These are phyloP conservation scores for Selenia dentaria DNA, from an alignment of 2,888 invertebrate genomes.

Conservation along the genomic window DNA sequence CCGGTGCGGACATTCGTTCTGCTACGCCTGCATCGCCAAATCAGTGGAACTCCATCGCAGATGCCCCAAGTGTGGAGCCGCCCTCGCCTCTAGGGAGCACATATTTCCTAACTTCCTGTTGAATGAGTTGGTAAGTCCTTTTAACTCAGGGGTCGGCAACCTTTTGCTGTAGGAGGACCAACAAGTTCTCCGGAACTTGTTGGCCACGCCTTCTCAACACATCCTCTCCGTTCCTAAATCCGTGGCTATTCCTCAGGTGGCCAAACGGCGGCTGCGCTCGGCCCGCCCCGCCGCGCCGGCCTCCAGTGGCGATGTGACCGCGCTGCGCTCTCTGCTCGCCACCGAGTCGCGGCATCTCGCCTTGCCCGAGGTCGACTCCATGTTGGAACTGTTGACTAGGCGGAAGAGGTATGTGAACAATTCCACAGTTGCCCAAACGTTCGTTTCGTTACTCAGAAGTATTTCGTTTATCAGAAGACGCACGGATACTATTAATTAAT, in stretches of 20 bases:
- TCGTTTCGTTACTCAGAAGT: too few species aligned
- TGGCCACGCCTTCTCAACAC: too few species aligned
- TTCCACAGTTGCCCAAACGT: too few species aligned
- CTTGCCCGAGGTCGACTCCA: conserved; percentile 91
- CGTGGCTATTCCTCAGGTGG: conserved; percentile 60
- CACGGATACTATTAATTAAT: too few species aligned
- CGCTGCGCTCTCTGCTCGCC: conserved; percentile 86
- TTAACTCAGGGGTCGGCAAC: too few species aligned
- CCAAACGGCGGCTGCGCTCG: conserved; percentile 86
- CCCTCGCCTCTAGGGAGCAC: conserved; percentile 87
- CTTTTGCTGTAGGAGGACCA: too few species aligned
- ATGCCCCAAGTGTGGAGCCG: conserved; percentile 93
- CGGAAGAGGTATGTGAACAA: conserved; percentile 88
- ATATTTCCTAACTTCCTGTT: conserved; percentile 95
- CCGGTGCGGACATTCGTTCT: conserved; percentile 96
- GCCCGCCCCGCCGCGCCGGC: conserved; percentile 22
- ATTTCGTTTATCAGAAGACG: too few species aligned
- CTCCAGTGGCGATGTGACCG: conserved; percentile 49
- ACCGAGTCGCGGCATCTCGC: conserved; percentile 89
- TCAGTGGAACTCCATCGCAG: conserved; percentile 92
- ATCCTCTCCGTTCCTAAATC: too few species aligned
- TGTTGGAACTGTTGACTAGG: conserved; percentile 91
- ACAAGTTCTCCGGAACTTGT: too few species aligned
- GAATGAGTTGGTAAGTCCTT: conserved; percentile 86
- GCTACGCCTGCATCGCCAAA: conserved; percentile 92